Percentiles rank a stretch among this genome's conserved stretches.
These are phyloP conservation scores for Drosophila sordidapex DNA, from an alignment of 2,888 invertebrate genomes.

Conservation along the genomic window DNA sequence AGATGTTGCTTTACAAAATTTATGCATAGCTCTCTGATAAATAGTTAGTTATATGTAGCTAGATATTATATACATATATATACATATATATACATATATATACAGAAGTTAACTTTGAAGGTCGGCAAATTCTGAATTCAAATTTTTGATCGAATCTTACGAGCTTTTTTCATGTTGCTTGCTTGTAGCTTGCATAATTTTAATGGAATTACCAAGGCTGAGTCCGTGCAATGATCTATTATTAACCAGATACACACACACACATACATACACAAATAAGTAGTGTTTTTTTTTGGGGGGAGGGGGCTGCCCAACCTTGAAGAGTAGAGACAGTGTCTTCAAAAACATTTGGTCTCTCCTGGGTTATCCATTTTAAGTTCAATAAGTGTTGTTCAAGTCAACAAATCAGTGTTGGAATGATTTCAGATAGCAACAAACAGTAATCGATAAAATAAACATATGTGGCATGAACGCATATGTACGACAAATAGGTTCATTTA, in stretches of 20 bases:
- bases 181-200: slow-evolving; percentile 8
- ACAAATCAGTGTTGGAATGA: neutral
- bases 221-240: slow-evolving; percentile 14
- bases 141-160: slow-evolving; percentile 32
- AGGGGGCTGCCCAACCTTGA: neutral
- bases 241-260: neutral
- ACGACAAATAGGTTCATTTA: neutral
- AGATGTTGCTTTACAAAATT: neutral
- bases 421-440: neutral
- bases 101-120: slow-evolving; percentile 22
- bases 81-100: neutral
- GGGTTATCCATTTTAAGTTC: neutral
- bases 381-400: neutral
- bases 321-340: neutral
- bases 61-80: neutral
- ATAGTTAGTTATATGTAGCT: neutral
- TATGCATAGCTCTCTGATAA: neutral
- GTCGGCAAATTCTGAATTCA: slow-evolving; percentile 28
- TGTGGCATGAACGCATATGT: neutral
- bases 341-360: neutral
- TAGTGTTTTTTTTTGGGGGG: neutral
- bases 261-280: neutral
- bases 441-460: neutral
- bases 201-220: slow-evolving; percentile 19
- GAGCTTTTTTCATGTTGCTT: slow-evolving; percentile 2